Base-by-base conservation (phyloP, 2,113 vertebrate species). In the Larimichthys crocea region DNA sequence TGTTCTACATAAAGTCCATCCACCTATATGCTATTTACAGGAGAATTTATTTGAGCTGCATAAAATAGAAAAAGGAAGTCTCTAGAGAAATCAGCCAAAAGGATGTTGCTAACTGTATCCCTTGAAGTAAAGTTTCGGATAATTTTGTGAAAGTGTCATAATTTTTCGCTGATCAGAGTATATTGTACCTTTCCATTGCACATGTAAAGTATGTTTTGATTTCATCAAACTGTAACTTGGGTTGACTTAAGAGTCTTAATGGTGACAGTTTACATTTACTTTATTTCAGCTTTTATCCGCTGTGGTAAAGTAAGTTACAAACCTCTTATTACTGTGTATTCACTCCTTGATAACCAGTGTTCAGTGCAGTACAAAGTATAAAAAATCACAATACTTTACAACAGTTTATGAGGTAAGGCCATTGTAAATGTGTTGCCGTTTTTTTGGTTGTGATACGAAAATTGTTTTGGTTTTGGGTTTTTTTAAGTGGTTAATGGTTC, bases 181-280 rank as follows among this genome's bases (percentile, higher is more conserved):
- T 12, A 10, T 56, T 12, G 14, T 55, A 82, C 53, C 17, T 81
- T 82, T 76, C 48, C 2, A 55, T 62, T 81, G 83, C 80, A 86
- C 69, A 78, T 80, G n/a, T 62, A 49, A 74, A 71, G 6, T 61
- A 19, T 68, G 19, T 68, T 72, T 64, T 76, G 49, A 19, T 50
- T n/a, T 35, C 42, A 40, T 65, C 35, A 26, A 31, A 46, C 15
- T 40, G 24, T 65, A 63, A 15, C 48, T 56, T 53, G n/a, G 22
- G 40, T 86, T 0, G 14, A 80, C 19, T 5, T 9, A 40, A 63
- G 16, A 31, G 29, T 80, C 26, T 71, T 29, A 62, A 19, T 22
- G 17, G 49, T 19, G 26, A 65, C 46, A 7, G 9, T 75, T 79
- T 62, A 50, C 29, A 55, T 56, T 59, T 3, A 17, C 69, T 71